phyloP scores from a whole-genome alignment of 1,140 invertebrate species.

The Babylonia areolata region DNA sequence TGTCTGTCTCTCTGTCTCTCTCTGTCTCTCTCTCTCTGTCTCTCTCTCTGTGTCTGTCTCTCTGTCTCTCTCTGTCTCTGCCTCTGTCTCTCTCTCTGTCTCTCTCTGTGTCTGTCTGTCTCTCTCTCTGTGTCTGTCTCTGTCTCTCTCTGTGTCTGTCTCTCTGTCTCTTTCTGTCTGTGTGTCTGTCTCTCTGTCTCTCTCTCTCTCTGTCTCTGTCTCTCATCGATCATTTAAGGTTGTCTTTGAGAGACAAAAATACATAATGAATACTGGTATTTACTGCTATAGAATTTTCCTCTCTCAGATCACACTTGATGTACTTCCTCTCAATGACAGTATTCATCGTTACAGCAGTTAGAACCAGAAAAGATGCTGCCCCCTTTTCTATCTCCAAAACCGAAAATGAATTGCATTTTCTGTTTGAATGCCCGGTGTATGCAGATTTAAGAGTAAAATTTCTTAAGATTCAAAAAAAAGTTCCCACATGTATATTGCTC shows the following conservation, averaged over 20 bases:
- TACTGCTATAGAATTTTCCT: no score
- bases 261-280: no score
- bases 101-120: not conserved
- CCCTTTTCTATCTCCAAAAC: not conserved
- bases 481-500: not conserved
- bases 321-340: not conserved
- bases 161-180: not conserved
- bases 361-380: not conserved
- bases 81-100: not conserved
- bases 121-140: not conserved
- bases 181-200: not conserved
- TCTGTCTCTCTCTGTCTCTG: not conserved
- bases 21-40: not conserved
- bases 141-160: not conserved
- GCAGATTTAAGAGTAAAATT: no score
- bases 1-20: not conserved
- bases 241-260: not conserved
- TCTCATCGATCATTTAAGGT: not conserved
- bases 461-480: no score
- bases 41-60: not conserved
- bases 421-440: no score
- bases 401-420: no score
- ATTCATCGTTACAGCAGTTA: not conserved
- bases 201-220: not conserved
- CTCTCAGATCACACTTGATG: not conserved